phyloP scores from a whole-genome alignment of 2,797 vertebrate genomes.

The Spondyliosoma cantharus region DNA sequence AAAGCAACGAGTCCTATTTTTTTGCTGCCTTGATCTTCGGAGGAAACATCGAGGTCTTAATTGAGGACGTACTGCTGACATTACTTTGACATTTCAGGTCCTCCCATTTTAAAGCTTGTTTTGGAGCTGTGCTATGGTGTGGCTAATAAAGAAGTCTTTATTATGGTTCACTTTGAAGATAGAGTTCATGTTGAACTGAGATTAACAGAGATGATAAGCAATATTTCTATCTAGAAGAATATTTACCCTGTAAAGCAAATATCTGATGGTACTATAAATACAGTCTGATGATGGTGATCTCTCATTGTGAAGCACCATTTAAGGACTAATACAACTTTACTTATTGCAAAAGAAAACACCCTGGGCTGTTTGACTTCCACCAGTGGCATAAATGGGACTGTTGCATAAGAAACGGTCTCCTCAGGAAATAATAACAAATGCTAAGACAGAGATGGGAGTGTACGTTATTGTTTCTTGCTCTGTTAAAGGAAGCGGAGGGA shows the following conservation, averaged over 20 bases:
- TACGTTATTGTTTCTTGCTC: constrained; percentile 67
- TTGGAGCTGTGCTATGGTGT: constrained; percentile 1
- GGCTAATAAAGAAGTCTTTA: background rate
- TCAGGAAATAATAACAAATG: constrained; percentile 61
- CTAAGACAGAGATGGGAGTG: constrained; percentile 50
- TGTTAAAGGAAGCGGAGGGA: constrained; percentile 63
- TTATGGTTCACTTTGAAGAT: background rate
- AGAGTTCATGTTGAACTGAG: background rate
- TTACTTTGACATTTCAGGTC: background rate
- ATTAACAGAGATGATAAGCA: background rate
- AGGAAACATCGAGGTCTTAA: constrained; percentile 4
- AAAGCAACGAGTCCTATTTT: background rate
- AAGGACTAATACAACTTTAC: constrained; percentile 29
- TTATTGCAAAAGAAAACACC: constrained; percentile 32
- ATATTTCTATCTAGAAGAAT: constrained; percentile 16
- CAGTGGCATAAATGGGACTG: constrained; percentile 30
- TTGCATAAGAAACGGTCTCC: constrained; percentile 59
- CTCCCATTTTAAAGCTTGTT: constrained; percentile 5
- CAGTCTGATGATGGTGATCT: background rate
- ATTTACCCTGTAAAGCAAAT: constrained; percentile 11
- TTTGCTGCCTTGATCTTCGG: background rate
- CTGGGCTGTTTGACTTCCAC: constrained; percentile 31
- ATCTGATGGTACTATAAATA: constrained; percentile 30
- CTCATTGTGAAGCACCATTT: constrained; percentile 26
- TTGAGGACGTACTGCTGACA: background rate